Evolutionary conservation across 2,888 invertebrate genomes (phyloP).

Genomic region (Lobophora halterata): DNA sequence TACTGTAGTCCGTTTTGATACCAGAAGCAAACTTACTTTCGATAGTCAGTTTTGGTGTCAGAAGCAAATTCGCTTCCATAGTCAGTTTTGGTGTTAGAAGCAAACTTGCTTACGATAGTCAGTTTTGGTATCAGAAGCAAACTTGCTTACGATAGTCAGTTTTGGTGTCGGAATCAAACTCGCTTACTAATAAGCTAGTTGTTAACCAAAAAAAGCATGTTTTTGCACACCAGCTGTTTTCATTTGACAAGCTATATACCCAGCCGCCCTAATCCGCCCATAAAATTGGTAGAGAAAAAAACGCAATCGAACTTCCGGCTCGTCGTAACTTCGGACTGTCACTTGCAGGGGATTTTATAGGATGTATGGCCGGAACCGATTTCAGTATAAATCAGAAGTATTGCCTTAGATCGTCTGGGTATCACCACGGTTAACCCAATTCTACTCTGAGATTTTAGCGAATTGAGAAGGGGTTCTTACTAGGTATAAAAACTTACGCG

Average conservation of each 20-base stretch:
- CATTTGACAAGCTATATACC: slow-evolving; percentile 6
- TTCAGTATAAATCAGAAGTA: slow-evolving; percentile 18
- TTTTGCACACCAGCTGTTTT: slow-evolving; percentile 3
- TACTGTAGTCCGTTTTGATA: too few species aligned
- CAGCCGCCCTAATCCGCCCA: slow-evolving; percentile 42
- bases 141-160: too few species aligned
- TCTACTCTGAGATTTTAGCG: not conserved
- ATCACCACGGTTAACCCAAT: not conserved
- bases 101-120: too few species aligned
- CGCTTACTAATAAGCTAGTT: too few species aligned
- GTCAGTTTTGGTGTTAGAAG: too few species aligned
- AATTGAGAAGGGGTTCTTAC: too few species aligned
- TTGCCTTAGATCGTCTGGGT: slow-evolving; percentile 16
- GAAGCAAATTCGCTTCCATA: too few species aligned
- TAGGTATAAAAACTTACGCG: too few species aligned
- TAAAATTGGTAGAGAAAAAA: slow-evolving; percentile 49
- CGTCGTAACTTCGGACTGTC: slow-evolving; percentile 49
- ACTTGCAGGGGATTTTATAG: slow-evolving; percentile 45
- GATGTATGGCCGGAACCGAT: slow-evolving; percentile 28
- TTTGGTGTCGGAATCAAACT: too few species aligned
- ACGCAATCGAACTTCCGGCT: slow-evolving; percentile 43
- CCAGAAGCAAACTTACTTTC: too few species aligned
- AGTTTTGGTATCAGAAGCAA: too few species aligned
- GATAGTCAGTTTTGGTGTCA: too few species aligned
- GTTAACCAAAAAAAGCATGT: slow-evolving; percentile 3